Conservation (phyloP, 1,140 invertebrate species). For the Campodea augens region DNA sequence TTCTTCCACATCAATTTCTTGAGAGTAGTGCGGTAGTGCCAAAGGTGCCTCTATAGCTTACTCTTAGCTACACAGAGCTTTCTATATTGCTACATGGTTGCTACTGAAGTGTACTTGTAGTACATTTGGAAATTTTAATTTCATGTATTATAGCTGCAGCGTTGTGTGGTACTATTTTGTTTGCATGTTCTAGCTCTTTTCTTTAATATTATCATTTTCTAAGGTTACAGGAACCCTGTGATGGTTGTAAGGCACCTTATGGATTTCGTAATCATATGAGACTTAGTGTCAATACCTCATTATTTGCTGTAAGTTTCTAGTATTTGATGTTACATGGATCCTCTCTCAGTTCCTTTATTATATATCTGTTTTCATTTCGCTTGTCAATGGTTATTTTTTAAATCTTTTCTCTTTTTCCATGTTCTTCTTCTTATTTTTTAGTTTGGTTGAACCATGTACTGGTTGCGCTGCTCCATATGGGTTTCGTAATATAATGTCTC, state of each 20-base stretch:
- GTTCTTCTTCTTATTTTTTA: conserved; percentile 10
- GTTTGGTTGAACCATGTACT: conserved; percentile 28
- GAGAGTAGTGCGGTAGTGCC: too few species aligned
- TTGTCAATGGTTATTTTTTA: not conserved
- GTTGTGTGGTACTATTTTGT: too few species aligned
- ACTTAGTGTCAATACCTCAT: conserved; percentile 55
- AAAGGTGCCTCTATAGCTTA: too few species aligned
- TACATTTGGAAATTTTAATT: too few species aligned
- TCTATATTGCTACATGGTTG: too few species aligned
- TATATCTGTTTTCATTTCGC: not conserved
- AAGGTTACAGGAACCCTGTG: conserved; percentile 59
- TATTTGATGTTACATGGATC: too few species aligned
- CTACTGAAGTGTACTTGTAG: too few species aligned
- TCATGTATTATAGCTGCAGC: too few species aligned
- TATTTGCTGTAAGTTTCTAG: conserved; percentile 42
- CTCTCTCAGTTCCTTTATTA: not conserved
- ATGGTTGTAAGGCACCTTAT: conserved; percentile 74
- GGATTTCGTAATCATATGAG: conserved; percentile 83
- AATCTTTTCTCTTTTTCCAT: not conserved
- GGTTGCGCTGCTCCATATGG: conserved; percentile 42
- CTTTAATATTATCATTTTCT: conserved; percentile 5
- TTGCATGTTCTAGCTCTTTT: too few species aligned
- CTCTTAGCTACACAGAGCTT: too few species aligned
- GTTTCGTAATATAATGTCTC: conserved; percentile 38
- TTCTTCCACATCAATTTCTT: too few species aligned